These are phyloP conservation scores for Arnoldichthys spilopterus DNA, from an alignment of 2,797 vertebrate genomes.

Conservation along the genomic window DNA sequence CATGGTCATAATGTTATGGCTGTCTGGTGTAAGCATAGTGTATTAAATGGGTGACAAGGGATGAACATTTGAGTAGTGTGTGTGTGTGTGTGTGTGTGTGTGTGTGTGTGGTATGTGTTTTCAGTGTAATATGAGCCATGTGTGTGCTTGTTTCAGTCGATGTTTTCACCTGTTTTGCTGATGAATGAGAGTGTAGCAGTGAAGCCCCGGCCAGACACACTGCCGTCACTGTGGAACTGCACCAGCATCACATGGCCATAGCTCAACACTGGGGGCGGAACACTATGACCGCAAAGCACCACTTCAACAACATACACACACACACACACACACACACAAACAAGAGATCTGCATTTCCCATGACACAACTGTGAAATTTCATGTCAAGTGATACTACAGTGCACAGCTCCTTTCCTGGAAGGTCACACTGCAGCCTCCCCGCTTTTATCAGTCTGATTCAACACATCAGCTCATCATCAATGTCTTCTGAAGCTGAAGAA, in stretches of 20 bases:
- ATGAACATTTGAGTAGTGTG: not conserved
- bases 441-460: not conserved
- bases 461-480: not conserved
- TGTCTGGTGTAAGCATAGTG: no score
- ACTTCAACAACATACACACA: constrained; percentile 63
- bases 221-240: constrained; percentile 78
- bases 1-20: no score
- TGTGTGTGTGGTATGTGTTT: no score
- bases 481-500: not conserved
- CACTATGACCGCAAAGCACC: constrained; percentile 73
- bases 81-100: constrained; percentile 6
- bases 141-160: constrained; percentile 13
- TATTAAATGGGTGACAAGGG: no score
- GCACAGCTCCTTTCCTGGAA: not conserved
- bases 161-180: constrained; percentile 70
- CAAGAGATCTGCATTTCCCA: constrained; percentile 25
- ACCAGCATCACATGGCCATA: constrained; percentile 77
- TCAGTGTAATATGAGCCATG: constrained; percentile 29
- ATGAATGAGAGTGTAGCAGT: constrained; percentile 77
- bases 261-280: constrained; percentile 79
- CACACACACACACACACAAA: not conserved
- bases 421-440: not conserved
- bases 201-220: constrained; percentile 77
- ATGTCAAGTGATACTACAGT: not conserved
- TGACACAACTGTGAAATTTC: not conserved